phyloP scores from a whole-genome alignment of 2,888 invertebrate genomes.

The Caenorhabditis sp. region DNA sequence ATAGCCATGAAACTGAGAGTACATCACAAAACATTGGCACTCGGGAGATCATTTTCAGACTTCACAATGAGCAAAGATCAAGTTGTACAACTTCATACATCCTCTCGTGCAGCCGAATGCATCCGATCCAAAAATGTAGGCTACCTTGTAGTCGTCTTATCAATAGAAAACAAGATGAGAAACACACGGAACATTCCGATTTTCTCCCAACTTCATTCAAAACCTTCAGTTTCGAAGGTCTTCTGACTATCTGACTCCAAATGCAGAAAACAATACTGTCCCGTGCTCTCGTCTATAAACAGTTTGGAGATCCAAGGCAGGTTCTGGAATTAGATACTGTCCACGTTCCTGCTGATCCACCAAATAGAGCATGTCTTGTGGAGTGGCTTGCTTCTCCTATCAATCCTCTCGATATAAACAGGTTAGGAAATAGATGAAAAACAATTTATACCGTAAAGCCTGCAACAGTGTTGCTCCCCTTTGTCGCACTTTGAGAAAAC shows the following conservation, averaged over 20 bases:
- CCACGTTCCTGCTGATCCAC: slow-evolving; percentile 60
- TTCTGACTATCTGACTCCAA: neutral
- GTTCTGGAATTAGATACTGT: slow-evolving; percentile 66
- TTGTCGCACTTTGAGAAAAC: too few species aligned
- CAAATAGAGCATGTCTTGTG: slow-evolving; percentile 72
- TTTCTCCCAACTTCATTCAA: neutral
- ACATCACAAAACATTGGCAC: too few species aligned
- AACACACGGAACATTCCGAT: neutral
- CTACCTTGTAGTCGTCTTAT: slow-evolving; percentile 46
- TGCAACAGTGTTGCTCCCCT: too few species aligned
- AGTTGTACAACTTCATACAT: neutral
- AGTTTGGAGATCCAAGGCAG: slow-evolving; percentile 65
- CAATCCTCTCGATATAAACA: slow-evolving; percentile 81
- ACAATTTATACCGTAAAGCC: too few species aligned
- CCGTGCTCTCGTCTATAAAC: slow-evolving; percentile 58
- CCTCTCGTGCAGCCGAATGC: neutral
- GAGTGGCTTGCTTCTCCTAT: slow-evolving; percentile 81
- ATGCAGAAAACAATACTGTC: slow-evolving; percentile 48
- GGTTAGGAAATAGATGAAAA: slow-evolving; percentile 27
- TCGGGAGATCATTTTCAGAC: too few species aligned
- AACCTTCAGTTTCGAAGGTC: too few species aligned
- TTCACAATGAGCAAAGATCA: too few species aligned
- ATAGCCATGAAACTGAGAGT: too few species aligned
- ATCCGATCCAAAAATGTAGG: neutral
- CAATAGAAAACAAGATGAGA: slow-evolving; percentile 22